phyloP scores from a whole-genome alignment of 2,797 vertebrate species.

The Cuculus canorus region DNA sequence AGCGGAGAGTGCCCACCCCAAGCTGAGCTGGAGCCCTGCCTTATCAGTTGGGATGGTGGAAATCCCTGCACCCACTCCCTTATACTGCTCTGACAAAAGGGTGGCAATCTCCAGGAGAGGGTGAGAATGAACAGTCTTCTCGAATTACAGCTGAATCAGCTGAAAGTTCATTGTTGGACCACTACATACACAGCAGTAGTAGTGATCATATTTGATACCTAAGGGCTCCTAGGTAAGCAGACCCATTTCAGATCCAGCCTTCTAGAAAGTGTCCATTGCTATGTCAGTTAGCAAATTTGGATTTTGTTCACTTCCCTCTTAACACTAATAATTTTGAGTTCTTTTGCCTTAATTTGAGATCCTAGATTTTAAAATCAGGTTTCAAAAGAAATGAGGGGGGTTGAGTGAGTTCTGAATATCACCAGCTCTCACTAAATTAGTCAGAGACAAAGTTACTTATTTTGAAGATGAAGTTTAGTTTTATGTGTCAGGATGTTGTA shows the following conservation, averaged over 20 bases:
- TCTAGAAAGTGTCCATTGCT: not conserved
- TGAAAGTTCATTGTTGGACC: not conserved
- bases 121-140: not conserved
- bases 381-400: not conserved
- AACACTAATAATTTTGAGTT: not conserved
- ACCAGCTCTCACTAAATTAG: not conserved
- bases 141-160: not conserved
- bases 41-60: not conserved
- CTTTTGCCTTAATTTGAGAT: not conserved
- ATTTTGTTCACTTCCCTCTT: not conserved
- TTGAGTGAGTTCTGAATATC: not conserved
- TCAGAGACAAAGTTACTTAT: not conserved
- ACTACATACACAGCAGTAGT: not conserved
- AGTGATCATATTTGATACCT: not conserved
- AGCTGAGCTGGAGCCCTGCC: not conserved
- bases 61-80: not conserved
- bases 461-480: not conserved
- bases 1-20: not conserved
- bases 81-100: not conserved
- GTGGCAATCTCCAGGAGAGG: not conserved
- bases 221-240: not conserved
- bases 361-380: not conserved
- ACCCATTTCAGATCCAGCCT: not conserved
- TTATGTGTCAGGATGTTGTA: not conserved
- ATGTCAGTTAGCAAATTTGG: not conserved